Conservation (phyloP, 2,113 vertebrate genomes). For the Charadrius vociferus region DNA sequence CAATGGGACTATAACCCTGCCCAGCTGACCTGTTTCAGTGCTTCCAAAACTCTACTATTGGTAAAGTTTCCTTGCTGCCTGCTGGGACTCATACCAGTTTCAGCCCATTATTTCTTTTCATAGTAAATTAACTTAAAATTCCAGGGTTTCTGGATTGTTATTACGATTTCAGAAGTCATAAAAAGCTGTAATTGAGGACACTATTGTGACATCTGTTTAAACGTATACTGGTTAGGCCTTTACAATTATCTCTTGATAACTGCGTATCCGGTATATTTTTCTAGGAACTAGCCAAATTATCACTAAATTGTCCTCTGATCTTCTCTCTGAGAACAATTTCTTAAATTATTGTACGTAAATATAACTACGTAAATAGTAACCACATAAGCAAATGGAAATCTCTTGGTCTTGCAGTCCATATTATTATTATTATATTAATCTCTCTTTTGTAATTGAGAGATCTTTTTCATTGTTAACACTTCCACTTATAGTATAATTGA, state of each 20-base stretch:
- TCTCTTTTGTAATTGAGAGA: neutral
- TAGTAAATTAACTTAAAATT: neutral
- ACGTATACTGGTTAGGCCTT: fast-evolving
- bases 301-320: neutral
- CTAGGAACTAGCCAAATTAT: neutral
- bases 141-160: neutral
- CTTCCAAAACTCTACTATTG: neutral
- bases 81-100: neutral
- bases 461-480: neutral
- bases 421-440: neutral
- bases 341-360: neutral
- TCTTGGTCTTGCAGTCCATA: neutral
- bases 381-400: neutral
- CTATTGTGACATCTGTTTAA: neutral
- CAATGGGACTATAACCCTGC: neutral
- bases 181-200: neutral
- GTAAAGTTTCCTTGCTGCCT: neutral
- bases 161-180: neutral
- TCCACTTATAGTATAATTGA: neutral
- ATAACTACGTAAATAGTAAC: neutral
- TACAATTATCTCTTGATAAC: neutral
- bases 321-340: neutral
- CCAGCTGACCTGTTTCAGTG: neutral
- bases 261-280: neutral
- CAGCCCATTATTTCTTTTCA: neutral